These are phyloP conservation scores for Dynastes grantii DNA, from an alignment of 2,888 invertebrate genomes.

Conservation along the genomic window DNA sequence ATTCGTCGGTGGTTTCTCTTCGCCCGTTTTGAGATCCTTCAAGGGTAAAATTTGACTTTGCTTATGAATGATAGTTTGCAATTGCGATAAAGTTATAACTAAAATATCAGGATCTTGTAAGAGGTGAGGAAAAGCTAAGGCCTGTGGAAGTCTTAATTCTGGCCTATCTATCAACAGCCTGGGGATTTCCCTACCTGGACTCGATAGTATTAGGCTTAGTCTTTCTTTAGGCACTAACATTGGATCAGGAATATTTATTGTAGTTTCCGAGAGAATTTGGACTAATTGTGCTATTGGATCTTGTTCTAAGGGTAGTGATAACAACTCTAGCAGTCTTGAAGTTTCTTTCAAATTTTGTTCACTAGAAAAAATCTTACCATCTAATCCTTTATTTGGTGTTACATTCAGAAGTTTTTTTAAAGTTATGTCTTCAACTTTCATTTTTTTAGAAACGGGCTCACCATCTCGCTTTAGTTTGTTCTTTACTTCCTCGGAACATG, in stretches of 20 bases:
- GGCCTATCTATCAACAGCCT: conserved; percentile 81
- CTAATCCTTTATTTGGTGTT: conserved; percentile 59
- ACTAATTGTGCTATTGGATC: conserved; percentile 82
- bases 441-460: conserved; percentile 72
- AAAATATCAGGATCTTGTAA: conserved; percentile 85
- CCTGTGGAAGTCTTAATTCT: conserved; percentile 82
- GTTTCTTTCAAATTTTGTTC: conserved; percentile 61
- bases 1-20: conserved; percentile 45
- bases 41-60: conserved; percentile 67
- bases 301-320: conserved; percentile 69
- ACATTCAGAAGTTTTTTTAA: conserved; percentile 72
- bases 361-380: conserved; percentile 53
- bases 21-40: conserved; percentile 63
- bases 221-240: conserved; percentile 85
- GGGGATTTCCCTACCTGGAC: conserved; percentile 85
- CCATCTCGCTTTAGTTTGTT: conserved; percentile 69
- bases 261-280: conserved; percentile 78
- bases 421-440: conserved; percentile 71
- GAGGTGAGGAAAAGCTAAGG: conserved; percentile 80
- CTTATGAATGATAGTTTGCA: conserved; percentile 78
- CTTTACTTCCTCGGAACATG: conserved; percentile 82
- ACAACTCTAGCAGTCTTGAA: conserved; percentile 69
- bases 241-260: conserved; percentile 86
- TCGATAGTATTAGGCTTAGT: conserved; percentile 79
- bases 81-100: conserved; percentile 83